Percentiles rank a stretch among this genome's conserved stretches.
phyloP scores from a whole-genome alignment of 2,888 invertebrate species.

The Caradrina clavipalpis region DNA sequence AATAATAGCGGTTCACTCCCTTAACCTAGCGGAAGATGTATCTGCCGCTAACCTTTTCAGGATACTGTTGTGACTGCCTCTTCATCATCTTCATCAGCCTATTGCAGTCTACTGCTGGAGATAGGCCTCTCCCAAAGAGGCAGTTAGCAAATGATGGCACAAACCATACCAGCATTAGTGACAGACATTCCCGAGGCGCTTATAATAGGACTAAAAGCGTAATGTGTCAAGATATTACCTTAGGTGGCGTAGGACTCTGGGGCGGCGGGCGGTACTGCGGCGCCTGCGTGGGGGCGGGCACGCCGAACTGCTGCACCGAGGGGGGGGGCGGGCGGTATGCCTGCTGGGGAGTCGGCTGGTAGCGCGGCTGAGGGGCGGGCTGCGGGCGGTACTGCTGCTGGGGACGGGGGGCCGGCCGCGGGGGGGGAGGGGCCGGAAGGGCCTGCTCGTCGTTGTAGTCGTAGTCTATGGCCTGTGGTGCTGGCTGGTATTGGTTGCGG shows the following conservation, averaged over 20 bases:
- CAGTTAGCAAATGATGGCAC: too few relatives aligned
- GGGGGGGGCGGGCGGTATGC: constrained; percentile 63
- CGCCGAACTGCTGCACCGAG: constrained; percentile 72
- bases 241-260: constrained; percentile 79
- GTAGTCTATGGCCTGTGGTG: constrained; percentile 59
- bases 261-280: constrained; percentile 74
- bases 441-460: constrained; percentile 46
- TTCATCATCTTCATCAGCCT: too few relatives aligned
- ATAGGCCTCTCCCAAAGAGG: too few relatives aligned
- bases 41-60: too few relatives aligned
- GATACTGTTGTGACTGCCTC: too few relatives aligned
- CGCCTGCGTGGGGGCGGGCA: constrained; percentile 68
- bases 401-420: constrained; percentile 41
- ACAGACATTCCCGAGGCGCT: too few relatives aligned
- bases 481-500: constrained; percentile 76
- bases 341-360: constrained; percentile 65
- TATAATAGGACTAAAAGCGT: too few relatives aligned
- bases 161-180: too few relatives aligned
- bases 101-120: too few relatives aligned
- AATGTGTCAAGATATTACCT: constrained; percentile 67
- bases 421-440: constrained; percentile 6
- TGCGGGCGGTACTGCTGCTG: constrained; percentile 49
- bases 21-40: too few relatives aligned
- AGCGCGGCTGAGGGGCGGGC: constrained; percentile 63
- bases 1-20: too few relatives aligned